Percentiles rank a stretch among this genome's conserved stretches.
Evolutionary conservation across 2,797 vertebrate genomes (phyloP).

Genomic region (Tympanoctomys barrerae): DNA sequence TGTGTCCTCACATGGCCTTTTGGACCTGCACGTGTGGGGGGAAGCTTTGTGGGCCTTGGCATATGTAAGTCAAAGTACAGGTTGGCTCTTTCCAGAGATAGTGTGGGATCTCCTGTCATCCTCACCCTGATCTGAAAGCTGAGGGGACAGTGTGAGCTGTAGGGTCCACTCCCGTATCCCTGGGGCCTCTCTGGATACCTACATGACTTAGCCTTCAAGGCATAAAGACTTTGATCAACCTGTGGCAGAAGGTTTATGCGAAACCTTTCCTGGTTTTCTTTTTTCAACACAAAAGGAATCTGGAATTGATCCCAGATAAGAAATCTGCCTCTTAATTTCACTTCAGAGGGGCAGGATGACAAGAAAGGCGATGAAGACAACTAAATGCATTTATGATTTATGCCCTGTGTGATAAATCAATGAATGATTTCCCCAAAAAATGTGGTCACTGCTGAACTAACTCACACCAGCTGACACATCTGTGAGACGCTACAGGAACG

Average conservation of each 20-base stretch:
- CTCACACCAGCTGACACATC: slow-evolving; percentile 83
- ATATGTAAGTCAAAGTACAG: not conserved
- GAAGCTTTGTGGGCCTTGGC: not conserved
- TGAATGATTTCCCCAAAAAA: slow-evolving; percentile 84
- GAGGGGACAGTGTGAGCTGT: not conserved
- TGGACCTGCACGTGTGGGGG: rapidly evolving
- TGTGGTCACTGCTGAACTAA: slow-evolving; percentile 80
- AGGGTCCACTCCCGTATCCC: not conserved
- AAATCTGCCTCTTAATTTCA: slow-evolving; percentile 83
- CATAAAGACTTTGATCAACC: slow-evolving; percentile 69
- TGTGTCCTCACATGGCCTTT: not conserved
- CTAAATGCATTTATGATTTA: slow-evolving; percentile 83
- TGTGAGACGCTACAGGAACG: slow-evolving; percentile 56
- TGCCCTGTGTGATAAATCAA: slow-evolving; percentile 83
- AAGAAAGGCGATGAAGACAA: slow-evolving; percentile 80
- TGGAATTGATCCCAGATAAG: slow-evolving; percentile 81
- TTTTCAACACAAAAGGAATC: slow-evolving; percentile 71
- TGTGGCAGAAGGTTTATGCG: slow-evolving; percentile 72
- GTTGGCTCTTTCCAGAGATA: not conserved
- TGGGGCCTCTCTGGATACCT: not conserved
- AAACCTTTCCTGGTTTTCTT: slow-evolving; percentile 67
- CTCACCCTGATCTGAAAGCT: not conserved
- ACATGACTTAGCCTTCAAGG: slow-evolving; percentile 24
- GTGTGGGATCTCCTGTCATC: not conserved
- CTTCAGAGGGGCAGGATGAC: slow-evolving; percentile 82